Conservation (phyloP, 2,113 vertebrate genomes). For the Sisor rabdophorus region DNA sequence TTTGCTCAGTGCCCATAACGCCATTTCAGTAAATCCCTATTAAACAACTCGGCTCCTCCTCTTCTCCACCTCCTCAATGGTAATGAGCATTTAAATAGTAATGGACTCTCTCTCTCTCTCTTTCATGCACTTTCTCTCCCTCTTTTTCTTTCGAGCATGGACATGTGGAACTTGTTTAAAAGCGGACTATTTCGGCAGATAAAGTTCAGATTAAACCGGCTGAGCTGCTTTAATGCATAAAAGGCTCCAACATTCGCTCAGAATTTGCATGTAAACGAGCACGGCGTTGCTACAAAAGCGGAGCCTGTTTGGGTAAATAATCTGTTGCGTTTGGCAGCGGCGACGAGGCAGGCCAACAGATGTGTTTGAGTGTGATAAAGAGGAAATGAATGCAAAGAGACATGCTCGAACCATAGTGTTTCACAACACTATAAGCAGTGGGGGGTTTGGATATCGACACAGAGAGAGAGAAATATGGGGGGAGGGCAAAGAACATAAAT, state of each 20-base stretch:
- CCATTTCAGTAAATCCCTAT: slow-evolving; percentile 46
- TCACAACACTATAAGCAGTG: slow-evolving; percentile 34
- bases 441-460: too few relatives aligned
- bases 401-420: slow-evolving; percentile 30
- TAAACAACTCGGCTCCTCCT: slow-evolving; percentile 43
- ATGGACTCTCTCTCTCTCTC: slow-evolving; percentile 47
- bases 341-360: slow-evolving; percentile 41
- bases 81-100: slow-evolving; percentile 67
- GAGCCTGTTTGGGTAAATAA: slow-evolving; percentile 51
- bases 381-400: slow-evolving; percentile 47
- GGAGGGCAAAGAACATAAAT: slow-evolving; percentile 1
- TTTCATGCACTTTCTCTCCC: not conserved
- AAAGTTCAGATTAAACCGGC: slow-evolving; percentile 53
- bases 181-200: slow-evolving; percentile 48
- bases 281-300: slow-evolving; percentile 50
- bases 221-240: slow-evolving; percentile 40
- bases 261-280: slow-evolving; percentile 51
- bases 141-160: not conserved
- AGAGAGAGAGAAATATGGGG: slow-evolving; percentile 34
- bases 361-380: slow-evolving; percentile 53
- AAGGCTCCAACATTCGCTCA: slow-evolving; percentile 31
- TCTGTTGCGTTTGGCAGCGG: slow-evolving; percentile 48
- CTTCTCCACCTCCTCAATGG: slow-evolving; percentile 52
- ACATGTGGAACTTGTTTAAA: slow-evolving; percentile 31
- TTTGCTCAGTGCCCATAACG: slow-evolving; percentile 36